Percentiles rank a stretch among this genome's conserved stretches.
Evolutionary conservation across 2,888 invertebrate genomes (phyloP).

Genomic region (Drosophila pullipes): DNA sequence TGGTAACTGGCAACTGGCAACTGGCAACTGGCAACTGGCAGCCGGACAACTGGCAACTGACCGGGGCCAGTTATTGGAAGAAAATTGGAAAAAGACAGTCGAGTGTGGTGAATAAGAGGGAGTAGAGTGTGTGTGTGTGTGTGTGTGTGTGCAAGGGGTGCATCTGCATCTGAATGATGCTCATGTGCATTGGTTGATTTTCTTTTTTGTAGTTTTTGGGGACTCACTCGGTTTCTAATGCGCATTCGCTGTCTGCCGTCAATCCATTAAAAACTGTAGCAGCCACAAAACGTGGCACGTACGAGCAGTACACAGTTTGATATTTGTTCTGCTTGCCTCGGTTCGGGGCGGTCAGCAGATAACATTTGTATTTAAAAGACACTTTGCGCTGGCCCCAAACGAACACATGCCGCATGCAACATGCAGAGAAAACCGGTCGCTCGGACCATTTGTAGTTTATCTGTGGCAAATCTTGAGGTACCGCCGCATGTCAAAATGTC

Average conservation of each 20-base stretch:
- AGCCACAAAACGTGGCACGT: slow-evolving; percentile 71
- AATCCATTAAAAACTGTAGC: slow-evolving; percentile 74
- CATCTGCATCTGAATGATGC: slow-evolving; percentile 32
- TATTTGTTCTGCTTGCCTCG: slow-evolving; percentile 22
- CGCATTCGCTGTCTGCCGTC: slow-evolving; percentile 76
- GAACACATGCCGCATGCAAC: neutral
- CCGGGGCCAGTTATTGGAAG: slow-evolving; percentile 67
- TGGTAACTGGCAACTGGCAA: slow-evolving; percentile 25
- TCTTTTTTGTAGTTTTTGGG: neutral
- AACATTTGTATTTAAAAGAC: slow-evolving; percentile 78
- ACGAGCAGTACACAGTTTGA: slow-evolving; percentile 31
- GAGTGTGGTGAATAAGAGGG: neutral
- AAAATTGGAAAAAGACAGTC: slow-evolving; percentile 40
- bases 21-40: slow-evolving; percentile 25
- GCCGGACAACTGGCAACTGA: slow-evolving; percentile 7
- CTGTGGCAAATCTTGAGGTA: slow-evolving; percentile 75
- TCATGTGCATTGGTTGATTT: slow-evolving; percentile 57
- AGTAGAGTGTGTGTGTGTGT: neutral
- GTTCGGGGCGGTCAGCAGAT: slow-evolving; percentile 46
- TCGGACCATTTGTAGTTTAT: slow-evolving; percentile 72
- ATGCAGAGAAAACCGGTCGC: slow-evolving; percentile 17
- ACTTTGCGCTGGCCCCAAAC: slow-evolving; percentile 58
- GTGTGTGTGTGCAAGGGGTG: slow-evolving; percentile 6
- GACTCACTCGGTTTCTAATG: slow-evolving; percentile 65
- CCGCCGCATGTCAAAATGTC: slow-evolving; percentile 78